Evolutionary conservation across 2,797 vertebrate species (phyloP).

Genomic region (Anguilla marmorata): DNA sequence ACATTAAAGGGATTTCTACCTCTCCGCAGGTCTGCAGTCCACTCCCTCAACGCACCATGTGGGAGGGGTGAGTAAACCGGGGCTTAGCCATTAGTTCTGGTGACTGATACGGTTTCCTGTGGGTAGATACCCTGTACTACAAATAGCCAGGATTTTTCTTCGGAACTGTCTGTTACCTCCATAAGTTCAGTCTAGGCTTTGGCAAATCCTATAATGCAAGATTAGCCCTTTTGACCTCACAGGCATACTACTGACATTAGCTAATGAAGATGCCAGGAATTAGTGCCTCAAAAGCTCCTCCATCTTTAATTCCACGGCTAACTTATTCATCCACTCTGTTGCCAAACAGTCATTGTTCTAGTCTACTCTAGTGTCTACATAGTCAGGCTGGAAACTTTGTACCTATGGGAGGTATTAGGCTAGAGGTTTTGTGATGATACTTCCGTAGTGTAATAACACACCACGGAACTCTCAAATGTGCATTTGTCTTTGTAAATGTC

Average conservation of each 20-base stretch:
- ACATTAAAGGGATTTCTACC: background rate
- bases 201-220: constrained; percentile 75
- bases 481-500: too few relatives aligned
- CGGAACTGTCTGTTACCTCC: constrained; percentile 66
- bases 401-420: background rate
- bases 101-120: constrained; percentile 44
- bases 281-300: background rate
- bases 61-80: background rate
- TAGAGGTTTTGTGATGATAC: background rate
- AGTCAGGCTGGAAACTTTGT: background rate
- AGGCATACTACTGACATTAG: constrained; percentile 77
- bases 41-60: background rate
- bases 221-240: constrained; percentile 72
- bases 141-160: constrained; percentile 61
- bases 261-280: constrained; percentile 57
- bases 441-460: background rate
- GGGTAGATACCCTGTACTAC: constrained; percentile 58
- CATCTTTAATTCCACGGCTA: constrained; percentile 10
- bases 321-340: background rate
- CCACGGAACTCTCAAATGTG: too few relatives aligned
- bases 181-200: constrained; percentile 72
- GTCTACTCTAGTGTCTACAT: background rate
- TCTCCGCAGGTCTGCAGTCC: background rate
- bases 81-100: background rate
- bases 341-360: background rate